These are phyloP conservation scores for Phragmatobia fuliginosa DNA, from an alignment of 2,888 invertebrate genomes.

Conservation along the genomic window DNA sequence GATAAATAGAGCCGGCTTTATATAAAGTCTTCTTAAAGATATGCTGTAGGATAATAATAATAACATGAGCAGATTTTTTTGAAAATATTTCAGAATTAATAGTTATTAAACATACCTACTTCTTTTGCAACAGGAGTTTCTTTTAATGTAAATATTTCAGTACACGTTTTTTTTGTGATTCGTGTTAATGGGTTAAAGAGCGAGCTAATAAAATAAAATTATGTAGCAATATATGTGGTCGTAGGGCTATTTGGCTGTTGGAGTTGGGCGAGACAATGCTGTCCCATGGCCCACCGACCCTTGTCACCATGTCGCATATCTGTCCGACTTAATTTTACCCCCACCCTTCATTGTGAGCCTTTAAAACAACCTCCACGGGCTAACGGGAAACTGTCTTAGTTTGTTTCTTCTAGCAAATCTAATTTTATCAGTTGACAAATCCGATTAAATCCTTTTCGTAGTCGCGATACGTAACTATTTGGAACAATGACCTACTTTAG, in stretches of 20 bases:
- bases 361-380: conserved; percentile 47
- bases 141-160: neutral
- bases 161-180: conserved; percentile 24
- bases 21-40: conserved; percentile 52
- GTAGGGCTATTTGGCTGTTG: conserved; percentile 45
- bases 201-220: conserved; percentile 42
- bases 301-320: conserved; percentile 80
- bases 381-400: conserved; percentile 52
- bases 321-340: conserved; percentile 76
- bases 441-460: conserved; percentile 3
- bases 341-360: conserved; percentile 52
- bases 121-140: neutral
- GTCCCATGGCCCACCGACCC: conserved; percentile 66
- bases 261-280: conserved; percentile 40
- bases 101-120: neutral
- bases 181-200: conserved; percentile 37
- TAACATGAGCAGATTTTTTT: conserved; percentile 41
- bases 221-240: conserved; percentile 15
- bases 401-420: conserved; percentile 24
- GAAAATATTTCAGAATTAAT: conserved; percentile 57
- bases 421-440: conserved; percentile 1
- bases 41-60: conserved; percentile 38
- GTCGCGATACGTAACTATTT: neutral
- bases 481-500: conserved; percentile 7
- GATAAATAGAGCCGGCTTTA: conserved; percentile 65